Percentiles rank a stretch among this genome's conserved stretches.
These are phyloP conservation scores for Neodiprion lecontei DNA, from an alignment of 1,140 invertebrate genomes.

Conservation along the genomic window DNA sequence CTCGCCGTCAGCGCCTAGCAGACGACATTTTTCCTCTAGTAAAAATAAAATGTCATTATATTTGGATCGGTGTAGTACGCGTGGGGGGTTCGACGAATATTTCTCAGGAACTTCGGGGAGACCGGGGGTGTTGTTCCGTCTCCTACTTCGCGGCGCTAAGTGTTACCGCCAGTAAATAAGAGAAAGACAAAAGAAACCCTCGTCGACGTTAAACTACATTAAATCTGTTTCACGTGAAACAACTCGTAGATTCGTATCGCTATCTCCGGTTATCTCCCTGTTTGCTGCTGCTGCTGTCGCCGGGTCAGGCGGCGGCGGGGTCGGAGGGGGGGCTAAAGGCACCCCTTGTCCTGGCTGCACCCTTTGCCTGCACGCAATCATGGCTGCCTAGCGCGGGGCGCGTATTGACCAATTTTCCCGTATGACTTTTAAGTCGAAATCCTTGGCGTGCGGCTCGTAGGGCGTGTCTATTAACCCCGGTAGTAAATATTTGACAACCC, in stretches of 20 bases:
- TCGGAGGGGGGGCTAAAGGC: constrained; percentile 11
- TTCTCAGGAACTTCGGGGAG: not conserved
- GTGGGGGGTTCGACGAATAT: constrained; percentile 15
- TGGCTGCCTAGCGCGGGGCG: constrained; percentile 54
- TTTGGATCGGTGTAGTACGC: constrained; percentile 36
- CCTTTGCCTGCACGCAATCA: constrained; percentile 52
- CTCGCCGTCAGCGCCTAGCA: constrained; percentile 32
- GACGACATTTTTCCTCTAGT: constrained; percentile 44
- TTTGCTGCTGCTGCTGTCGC: not conserved
- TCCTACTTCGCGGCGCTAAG: not conserved
- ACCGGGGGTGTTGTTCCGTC: not conserved
- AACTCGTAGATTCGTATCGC: not conserved
- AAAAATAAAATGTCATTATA: constrained; percentile 50
- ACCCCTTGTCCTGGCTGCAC: constrained; percentile 45
- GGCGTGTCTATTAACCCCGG: constrained; percentile 27
- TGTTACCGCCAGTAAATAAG: no score
- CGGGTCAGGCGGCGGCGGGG: not conserved
- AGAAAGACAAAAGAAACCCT: not conserved
- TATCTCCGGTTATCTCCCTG: not conserved
- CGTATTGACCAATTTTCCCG: constrained; percentile 52
- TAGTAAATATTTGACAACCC: not conserved
- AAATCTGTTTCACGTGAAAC: not conserved
- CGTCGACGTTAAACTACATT: not conserved
- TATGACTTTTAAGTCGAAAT: constrained; percentile 27
- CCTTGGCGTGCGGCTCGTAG: constrained; percentile 21